Evolutionary conservation across 1,140 invertebrate genomes (phyloP), one percentile per base, ranked within the genome.

Genomic region (Heliconius eleuchia): DNA sequence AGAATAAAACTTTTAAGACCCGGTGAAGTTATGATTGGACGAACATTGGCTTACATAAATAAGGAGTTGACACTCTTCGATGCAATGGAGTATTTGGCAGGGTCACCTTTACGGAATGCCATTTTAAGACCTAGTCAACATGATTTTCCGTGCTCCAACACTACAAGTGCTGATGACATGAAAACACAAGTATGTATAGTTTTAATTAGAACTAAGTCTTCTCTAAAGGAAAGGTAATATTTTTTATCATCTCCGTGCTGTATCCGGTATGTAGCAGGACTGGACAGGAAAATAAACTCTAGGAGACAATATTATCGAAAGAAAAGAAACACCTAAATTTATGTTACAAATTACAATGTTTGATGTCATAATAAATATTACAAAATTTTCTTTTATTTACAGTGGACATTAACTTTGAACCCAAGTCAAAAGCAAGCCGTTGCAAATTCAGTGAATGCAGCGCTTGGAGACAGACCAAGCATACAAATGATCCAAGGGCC

Each of bases 401-500:
- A 94, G 93, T 94, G 91, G 91, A 91, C 86, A 39, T 82, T 71
- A 70, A 84, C 85, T 19, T 82, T 94, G 7, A 94, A 94, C 74
- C 74, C 84, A 0, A 94, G 90, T 83, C 93, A 94, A 72, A 85
- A 87, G 75, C 70, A 77, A 52, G 93, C 93, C 5, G 92, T 94
- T 16, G 80, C 37, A 19, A 78, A 84, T 3, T 91, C 91, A 1
- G 89, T 94, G 16, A 78, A 81, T 0, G 91, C 90, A 1, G 90
- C 92, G 3, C 80, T 90, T 3, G 84, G 86, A 7, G 88, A 92
- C 75, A 76, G 74, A 46, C 90, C 92, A 2, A 78, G 82, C 66
- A 88, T 94, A 84, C 89, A 93, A 70, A 93, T 94, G 91, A 86
- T 94, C 23, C 92, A 93, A 73, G 92, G 92, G 11, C 92, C 92